Evolutionary conservation across 2,888 invertebrate species (phyloP).

Genomic region (Synergus japonicus): DNA sequence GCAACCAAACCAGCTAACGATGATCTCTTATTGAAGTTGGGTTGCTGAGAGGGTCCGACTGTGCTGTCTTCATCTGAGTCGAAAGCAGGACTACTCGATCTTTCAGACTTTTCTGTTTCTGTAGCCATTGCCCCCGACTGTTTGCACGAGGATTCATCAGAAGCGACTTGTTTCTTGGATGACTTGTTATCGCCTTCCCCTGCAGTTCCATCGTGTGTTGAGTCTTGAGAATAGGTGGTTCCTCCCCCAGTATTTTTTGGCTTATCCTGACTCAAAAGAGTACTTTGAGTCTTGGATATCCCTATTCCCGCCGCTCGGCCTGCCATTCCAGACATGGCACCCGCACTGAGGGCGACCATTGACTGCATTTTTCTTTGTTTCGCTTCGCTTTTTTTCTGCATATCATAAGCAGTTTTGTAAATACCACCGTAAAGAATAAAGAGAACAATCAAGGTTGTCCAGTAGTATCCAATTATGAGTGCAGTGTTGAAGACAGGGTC

Average conservation of each 20-base stretch:
- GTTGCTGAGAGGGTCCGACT: slow-evolving; percentile 71
- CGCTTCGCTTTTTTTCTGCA: slow-evolving; percentile 98
- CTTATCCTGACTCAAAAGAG: slow-evolving; percentile 86
- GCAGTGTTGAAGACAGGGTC: slow-evolving; percentile 98
- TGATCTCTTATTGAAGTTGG: slow-evolving; percentile 81
- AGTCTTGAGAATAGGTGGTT: slow-evolving; percentile 71
- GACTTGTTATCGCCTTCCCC: slow-evolving; percentile 71
- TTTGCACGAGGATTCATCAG: slow-evolving; percentile 54
- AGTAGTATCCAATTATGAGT: slow-evolving; percentile 97
- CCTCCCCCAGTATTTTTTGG: slow-evolving; percentile 79
- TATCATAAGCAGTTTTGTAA: slow-evolving; percentile 97
- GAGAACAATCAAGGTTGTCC: slow-evolving; percentile 97
- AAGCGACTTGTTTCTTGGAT: slow-evolving; percentile 54
- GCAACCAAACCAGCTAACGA: slow-evolving; percentile 85
- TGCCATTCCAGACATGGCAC: slow-evolving; percentile 94
- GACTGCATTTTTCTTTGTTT: slow-evolving; percentile 97
- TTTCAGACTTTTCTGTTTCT: slow-evolving; percentile 86
- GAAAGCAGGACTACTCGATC: slow-evolving; percentile 95
- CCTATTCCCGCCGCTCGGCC: slow-evolving; percentile 92
- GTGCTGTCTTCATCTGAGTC: slow-evolving; percentile 96
- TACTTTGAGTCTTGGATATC: slow-evolving; percentile 85
- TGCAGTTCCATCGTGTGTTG: slow-evolving; percentile 57
- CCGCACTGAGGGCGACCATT: slow-evolving; percentile 94
- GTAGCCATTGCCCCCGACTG: slow-evolving; percentile 70
- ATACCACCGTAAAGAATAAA: slow-evolving; percentile 98